A percentile compares a stretch with the other conserved stretches of the same genome.
Conservation (phyloP, 2,797 vertebrate genomes). For the Lerista edwardsae region DNA sequence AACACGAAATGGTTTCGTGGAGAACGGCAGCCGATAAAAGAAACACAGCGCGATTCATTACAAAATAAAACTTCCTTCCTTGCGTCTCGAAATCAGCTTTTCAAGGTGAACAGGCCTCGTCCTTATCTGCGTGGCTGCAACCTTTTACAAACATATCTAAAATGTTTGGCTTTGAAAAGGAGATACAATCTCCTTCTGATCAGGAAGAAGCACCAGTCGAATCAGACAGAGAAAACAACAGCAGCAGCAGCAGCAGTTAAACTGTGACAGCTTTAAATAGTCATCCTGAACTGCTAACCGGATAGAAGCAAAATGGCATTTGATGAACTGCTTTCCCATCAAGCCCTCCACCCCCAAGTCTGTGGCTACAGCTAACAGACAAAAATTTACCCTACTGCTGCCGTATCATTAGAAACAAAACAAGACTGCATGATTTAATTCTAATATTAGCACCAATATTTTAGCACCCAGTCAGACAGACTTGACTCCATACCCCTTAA, state of each 20-base stretch:
- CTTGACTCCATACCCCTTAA: conserved; percentile 70
- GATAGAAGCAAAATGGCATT: conserved; percentile 22
- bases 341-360: conserved; percentile 30
- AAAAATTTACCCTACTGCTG: conserved; percentile 58
- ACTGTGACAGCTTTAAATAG: conserved; percentile 9
- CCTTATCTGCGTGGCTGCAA: conserved; percentile 38
- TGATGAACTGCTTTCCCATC: conserved; percentile 16
- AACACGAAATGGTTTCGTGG: neutral
- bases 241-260: too few relatives aligned
- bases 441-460: conserved; percentile 71
- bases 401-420: conserved; percentile 71
- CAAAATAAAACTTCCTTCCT: conserved; percentile 24
- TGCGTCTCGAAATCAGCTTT: neutral
- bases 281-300: conserved; percentile 19
- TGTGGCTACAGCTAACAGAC: conserved; percentile 54
- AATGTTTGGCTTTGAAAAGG: neutral
- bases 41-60: conserved; percentile 6
- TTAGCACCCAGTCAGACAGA: conserved; percentile 73
- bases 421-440: conserved; percentile 71
- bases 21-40: conserved; percentile 27
- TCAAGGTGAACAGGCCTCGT: neutral
- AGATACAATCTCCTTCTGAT: conserved; percentile 20
- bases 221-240: neutral
- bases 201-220: conserved; percentile 45
- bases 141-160: conserved; percentile 57